phyloP scores from a whole-genome alignment of 2,888 invertebrate species.

The Xylophagus ater region DNA sequence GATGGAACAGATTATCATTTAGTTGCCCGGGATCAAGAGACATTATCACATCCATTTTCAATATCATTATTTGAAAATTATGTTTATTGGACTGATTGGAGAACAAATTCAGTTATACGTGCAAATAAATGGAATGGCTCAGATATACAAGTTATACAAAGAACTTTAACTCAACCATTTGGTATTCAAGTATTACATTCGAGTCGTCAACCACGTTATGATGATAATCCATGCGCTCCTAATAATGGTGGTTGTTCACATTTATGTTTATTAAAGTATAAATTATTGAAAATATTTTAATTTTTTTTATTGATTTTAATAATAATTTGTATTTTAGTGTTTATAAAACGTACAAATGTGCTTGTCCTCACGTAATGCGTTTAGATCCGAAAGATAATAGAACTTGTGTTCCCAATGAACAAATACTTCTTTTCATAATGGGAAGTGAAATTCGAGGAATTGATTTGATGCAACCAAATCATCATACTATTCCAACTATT shows the following conservation, averaged over 20 bases:
- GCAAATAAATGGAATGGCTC: constrained; percentile 82
- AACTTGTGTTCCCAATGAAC: constrained; percentile 55
- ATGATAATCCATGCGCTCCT: constrained; percentile 52
- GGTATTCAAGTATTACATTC: constrained; percentile 77
- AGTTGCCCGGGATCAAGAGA: constrained; percentile 56
- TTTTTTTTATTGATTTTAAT: neutral
- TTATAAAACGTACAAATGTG: constrained; percentile 55
- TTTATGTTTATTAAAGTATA: constrained; percentile 55
- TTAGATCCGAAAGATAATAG: constrained; percentile 50
- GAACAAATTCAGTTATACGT: constrained; percentile 71
- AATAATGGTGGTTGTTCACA: constrained; percentile 72
- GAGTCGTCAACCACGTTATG: constrained; percentile 52
- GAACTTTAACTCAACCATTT: constrained; percentile 79
- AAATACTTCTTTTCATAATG: constrained; percentile 64
- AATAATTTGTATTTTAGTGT: constrained; percentile 34
- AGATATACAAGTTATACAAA: constrained; percentile 65
- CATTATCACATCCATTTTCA: constrained; percentile 80
- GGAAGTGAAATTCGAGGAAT: constrained; percentile 72
- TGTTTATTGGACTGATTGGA: constrained; percentile 93
- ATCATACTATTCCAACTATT: constrained; percentile 72
- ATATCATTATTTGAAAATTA: constrained; percentile 74
- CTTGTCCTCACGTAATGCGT: constrained; percentile 80
- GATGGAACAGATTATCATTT: constrained; percentile 59
- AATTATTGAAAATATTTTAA: neutral
- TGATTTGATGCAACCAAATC: constrained; percentile 61